Conservation (phyloP, 2,113 vertebrate species). For the Callocephalon fimbriatum region DNA sequence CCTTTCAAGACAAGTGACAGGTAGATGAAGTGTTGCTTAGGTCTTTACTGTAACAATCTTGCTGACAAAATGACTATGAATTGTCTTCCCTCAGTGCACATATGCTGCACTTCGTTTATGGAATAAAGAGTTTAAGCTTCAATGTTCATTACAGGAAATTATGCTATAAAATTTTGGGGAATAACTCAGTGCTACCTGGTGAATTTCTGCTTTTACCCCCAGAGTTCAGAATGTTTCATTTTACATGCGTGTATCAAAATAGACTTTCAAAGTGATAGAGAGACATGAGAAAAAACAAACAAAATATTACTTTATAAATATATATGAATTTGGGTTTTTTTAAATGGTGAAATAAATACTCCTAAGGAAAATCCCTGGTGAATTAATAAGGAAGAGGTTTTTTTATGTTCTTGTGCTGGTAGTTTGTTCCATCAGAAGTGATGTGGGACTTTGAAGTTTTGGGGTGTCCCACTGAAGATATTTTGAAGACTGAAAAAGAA, state of each 20-base stretch:
- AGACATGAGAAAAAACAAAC: neutral
- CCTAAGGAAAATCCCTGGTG: accelerated
- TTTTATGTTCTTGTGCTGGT: neutral
- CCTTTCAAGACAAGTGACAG: constrained; percentile 79
- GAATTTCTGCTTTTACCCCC: neutral
- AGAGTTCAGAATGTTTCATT: neutral
- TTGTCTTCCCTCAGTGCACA: constrained; percentile 62
- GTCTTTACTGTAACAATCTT: constrained; percentile 75
- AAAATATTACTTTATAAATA: neutral
- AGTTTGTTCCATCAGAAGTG: neutral
- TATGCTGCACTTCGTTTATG: constrained; percentile 37
- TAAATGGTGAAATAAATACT: neutral
- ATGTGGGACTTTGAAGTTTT: neutral
- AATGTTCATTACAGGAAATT: constrained; percentile 30
- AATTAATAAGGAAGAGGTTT: neutral
- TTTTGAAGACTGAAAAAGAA: neutral
- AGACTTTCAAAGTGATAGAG: neutral
- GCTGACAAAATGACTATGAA: constrained; percentile 78
- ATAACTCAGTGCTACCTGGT: neutral
- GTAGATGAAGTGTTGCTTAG: constrained; percentile 76
- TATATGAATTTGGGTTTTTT: neutral
- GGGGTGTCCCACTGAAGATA: neutral
- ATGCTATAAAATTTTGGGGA: neutral
- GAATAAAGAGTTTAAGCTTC: constrained; percentile 19
- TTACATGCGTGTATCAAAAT: neutral